A percentile compares a stretch with the other conserved stretches of the same genome.
These are phyloP conservation scores for Micromys minutus DNA, from an alignment of 2,113 vertebrate species.

Conservation along the genomic window DNA sequence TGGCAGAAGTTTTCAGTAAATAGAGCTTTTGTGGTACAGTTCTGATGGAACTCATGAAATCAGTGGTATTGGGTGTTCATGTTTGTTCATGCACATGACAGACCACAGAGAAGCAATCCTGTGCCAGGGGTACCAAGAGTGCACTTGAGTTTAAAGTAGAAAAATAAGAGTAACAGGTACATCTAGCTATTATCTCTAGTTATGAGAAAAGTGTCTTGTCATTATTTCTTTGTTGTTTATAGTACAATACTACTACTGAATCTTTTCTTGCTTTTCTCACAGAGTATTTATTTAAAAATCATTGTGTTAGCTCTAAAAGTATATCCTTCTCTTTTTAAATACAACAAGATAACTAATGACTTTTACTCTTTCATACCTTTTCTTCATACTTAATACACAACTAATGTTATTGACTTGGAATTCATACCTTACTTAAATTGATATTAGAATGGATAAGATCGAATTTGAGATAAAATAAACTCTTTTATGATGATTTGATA, in stretches of 20 bases:
- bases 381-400: not conserved
- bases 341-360: not conserved
- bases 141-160: not conserved
- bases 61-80: not conserved
- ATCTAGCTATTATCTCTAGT: not conserved
- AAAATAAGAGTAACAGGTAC: not conserved
- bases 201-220: not conserved
- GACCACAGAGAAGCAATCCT: not conserved
- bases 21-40: not conserved
- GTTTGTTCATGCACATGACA: not conserved
- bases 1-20: too few species aligned
- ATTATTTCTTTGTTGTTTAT: not conserved
- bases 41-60: not conserved
- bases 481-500: not conserved
- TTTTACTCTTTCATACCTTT: not conserved
- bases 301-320: not conserved
- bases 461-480: not conserved
- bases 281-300: not conserved
- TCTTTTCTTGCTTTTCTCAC: not conserved
- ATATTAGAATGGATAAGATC: rapidly evolving
- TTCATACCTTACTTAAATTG: not conserved
- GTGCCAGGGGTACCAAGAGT: not conserved
- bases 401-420: not conserved
- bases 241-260: not conserved
- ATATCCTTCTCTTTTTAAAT: not conserved